Evolutionary conservation across 2,888 invertebrate genomes (phyloP), one percentile per base, ranked within the genome.

Genomic region (Prosapia bicincta): DNA sequence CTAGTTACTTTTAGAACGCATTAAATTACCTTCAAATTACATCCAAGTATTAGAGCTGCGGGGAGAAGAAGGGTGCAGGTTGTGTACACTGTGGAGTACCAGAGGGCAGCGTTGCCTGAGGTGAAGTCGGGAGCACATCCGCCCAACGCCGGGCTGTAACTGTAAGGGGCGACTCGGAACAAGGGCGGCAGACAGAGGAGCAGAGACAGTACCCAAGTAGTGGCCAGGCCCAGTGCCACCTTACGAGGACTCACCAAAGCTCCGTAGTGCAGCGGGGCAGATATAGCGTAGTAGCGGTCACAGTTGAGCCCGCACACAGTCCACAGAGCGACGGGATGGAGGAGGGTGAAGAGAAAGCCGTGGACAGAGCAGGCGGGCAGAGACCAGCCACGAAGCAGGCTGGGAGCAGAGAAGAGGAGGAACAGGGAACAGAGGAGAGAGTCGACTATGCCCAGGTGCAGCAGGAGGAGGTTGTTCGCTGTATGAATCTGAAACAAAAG

Each of bases 241-340:
- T 91, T 91, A 81, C 88, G 89, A 0, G 92, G 90, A 65, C 91
- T 93, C 25, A 94, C 92, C 76, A 93, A 87, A 72, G 92, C 91
- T 26, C 91, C 90, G 84, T 94, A 94, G 83, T 94, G 93, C 77
- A 94, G 85, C 0, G 94, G 94, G 0, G 93, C 91, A 0, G 93
- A 91, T 72, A 94, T 94, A 66, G 94, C 93, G 78, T 93, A 93
- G 79, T 93, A 94, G 65, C 82, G 87, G 85, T 93, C 93, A 76
- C 92, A 92, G 82, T 93, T 93, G 78, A 94, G 87, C 3, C 93
- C 93, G 80, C 93, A 92, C 32, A 94, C 90, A 1, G 93, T 93
- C 93, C 93, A 94, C 79, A 93, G 86, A 66, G 91, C 90, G 77
- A 93, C 86, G 3, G 93, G 92, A 81, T 93, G 91, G 69, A 94